phyloP scores from a whole-genome alignment of 2,113 vertebrate genomes.

The Podarcis muralis region DNA sequence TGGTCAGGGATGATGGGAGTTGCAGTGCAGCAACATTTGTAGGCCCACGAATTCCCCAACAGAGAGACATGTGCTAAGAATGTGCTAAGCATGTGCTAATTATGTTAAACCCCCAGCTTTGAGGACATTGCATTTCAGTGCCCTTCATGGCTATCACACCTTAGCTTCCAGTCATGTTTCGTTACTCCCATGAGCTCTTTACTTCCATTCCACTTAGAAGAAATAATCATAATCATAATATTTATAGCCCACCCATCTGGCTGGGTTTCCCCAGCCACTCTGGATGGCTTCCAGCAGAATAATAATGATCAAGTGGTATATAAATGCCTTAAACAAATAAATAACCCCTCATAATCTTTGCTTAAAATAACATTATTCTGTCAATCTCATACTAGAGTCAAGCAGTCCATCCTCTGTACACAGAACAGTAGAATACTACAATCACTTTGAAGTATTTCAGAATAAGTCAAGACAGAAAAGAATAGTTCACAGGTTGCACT shows the following conservation, averaged over 20 bases:
- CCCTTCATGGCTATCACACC: not conserved
- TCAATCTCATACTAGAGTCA: conserved; percentile 7
- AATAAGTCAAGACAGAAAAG: conserved; percentile 7
- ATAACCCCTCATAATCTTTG: not conserved
- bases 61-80: not conserved
- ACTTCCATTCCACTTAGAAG: not conserved
- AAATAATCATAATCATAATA: no score
- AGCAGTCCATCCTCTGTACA: accelerated
- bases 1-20: no score
- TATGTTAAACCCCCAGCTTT: not conserved
- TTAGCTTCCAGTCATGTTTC: not conserved
- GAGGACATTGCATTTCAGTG: not conserved
- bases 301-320: no score
- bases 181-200: not conserved
- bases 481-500: not conserved
- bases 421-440: not conserved
- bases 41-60: no score
- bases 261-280: no score
- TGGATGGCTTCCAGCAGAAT: no score
- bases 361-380: not conserved
- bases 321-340: no score
- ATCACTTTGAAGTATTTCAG: not conserved
- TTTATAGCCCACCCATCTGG: no score
- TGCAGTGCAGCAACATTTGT: no score
- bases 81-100: not conserved